These are phyloP conservation scores for Drosophila stalkeri DNA, from an alignment of 2,888 invertebrate genomes.

Conservation along the genomic window DNA sequence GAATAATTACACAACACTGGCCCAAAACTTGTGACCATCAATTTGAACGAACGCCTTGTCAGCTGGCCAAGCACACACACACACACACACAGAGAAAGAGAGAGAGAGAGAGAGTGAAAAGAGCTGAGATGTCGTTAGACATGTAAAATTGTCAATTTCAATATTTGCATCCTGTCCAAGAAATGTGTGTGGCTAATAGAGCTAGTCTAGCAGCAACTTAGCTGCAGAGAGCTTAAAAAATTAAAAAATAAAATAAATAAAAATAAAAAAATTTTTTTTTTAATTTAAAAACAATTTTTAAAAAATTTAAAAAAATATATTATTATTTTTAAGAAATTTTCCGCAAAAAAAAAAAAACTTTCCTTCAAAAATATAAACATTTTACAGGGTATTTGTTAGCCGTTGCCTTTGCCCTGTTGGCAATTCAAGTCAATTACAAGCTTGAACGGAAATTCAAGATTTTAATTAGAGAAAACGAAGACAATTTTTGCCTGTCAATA, in stretches of 20 bases:
- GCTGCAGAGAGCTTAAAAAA: not conserved
- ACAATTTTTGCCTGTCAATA: constrained; percentile 59
- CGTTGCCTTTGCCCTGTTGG: not conserved
- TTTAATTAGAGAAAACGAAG: constrained; percentile 74
- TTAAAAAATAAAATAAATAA: not conserved
- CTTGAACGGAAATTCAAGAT: constrained; percentile 85
- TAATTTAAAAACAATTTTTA: not conserved
- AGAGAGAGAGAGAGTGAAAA: not conserved
- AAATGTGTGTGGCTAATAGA: constrained; percentile 1
- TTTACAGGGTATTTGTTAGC: constrained; percentile 35
- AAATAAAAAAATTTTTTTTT: not conserved
- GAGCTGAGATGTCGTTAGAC: constrained; percentile 2
- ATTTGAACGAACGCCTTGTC: constrained; percentile 62
- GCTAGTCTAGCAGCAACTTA: not conserved
- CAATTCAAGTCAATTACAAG: constrained; percentile 83
- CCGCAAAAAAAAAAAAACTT: too few relatives aligned
- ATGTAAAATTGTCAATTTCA: constrained; percentile 40
- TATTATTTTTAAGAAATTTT: not conserved
- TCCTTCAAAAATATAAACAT: not conserved
- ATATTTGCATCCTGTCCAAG: constrained; percentile 34
- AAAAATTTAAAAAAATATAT: not conserved
- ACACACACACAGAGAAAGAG: not conserved
- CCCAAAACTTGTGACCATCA: constrained; percentile 78
- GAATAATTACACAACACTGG: constrained; percentile 62
- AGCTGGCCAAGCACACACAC: constrained; percentile 29